phyloP scores from a whole-genome alignment of 2,797 vertebrate species.

The Bucorvus abyssinicus region DNA sequence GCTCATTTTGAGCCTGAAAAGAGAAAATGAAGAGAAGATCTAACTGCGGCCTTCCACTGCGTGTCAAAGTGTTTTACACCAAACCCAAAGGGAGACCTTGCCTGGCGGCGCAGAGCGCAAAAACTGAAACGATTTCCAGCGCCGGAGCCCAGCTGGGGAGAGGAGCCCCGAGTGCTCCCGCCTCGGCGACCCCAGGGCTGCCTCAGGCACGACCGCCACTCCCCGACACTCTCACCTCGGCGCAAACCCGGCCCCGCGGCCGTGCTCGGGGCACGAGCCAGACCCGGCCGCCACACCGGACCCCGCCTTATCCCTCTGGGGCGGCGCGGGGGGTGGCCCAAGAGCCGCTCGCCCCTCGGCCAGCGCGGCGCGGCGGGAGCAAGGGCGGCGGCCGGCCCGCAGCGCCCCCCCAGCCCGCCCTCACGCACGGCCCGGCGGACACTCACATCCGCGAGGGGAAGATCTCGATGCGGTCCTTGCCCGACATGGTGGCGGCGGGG shows the following conservation, averaged over 20 bases:
- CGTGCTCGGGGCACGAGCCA: background rate
- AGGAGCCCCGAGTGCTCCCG: background rate
- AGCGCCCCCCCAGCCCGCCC: background rate
- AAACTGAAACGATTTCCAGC: fast-evolving
- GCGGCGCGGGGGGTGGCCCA: too few species aligned
- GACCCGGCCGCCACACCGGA: background rate
- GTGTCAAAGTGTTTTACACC: fast-evolving
- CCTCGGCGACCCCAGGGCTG: too few species aligned
- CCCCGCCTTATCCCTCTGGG: too few species aligned
- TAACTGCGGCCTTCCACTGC: background rate
- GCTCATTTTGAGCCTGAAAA: fast-evolving
- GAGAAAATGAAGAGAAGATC: too few species aligned
- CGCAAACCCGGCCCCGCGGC: background rate
- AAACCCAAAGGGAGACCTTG: fast-evolving
- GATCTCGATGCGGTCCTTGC: conserved; percentile 94
- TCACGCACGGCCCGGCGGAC: background rate
- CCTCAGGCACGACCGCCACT: too few species aligned
- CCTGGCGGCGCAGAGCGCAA: background rate
- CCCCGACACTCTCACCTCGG: background rate
- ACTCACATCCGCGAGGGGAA: conserved; percentile 98
- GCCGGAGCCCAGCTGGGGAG: background rate
- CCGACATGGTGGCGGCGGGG: conserved; percentile 82
- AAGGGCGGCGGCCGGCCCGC: too few species aligned
- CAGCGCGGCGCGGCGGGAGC: too few species aligned
- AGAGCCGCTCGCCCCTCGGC: background rate